Evolutionary conservation across 1,140 invertebrate genomes (phyloP).

Genomic region (Lamellibrachia luymesi): DNA sequence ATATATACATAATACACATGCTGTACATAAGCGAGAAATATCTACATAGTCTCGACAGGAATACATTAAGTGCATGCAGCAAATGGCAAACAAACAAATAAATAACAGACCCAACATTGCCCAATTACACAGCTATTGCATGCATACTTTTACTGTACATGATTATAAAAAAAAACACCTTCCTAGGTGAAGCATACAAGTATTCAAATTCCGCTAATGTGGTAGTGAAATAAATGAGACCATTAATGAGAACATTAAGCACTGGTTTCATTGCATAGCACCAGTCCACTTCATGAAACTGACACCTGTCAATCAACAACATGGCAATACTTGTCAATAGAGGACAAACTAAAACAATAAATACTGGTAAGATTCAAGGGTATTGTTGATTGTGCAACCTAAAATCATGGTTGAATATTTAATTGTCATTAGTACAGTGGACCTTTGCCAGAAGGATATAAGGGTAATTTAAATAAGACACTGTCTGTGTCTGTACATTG

Average conservation of each 20-base stretch:
- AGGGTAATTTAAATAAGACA: not conserved
- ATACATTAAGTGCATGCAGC: not conserved
- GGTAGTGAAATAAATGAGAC: not conserved
- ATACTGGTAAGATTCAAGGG: not conserved
- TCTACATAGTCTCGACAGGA: not conserved
- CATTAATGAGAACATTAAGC: not conserved
- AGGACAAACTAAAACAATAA: not conserved
- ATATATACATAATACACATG: not conserved
- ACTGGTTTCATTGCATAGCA: not conserved
- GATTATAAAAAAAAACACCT: not conserved
- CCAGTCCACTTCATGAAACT: not conserved
- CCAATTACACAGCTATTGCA: not conserved
- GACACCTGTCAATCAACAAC: not conserved
- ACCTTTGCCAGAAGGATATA: not conserved
- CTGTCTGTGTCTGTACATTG: not conserved
- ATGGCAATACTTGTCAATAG: not conserved
- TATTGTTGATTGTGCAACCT: not conserved
- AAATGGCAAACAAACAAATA: slow-evolving; percentile 5
- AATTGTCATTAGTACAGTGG: not conserved
- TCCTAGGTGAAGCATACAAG: not conserved
- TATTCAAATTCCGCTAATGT: not conserved
- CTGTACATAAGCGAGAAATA: not conserved
- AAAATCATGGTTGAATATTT: not conserved
- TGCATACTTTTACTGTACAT: not conserved
- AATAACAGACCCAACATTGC: not conserved